Percentiles rank a stretch among this genome's conserved stretches.
phyloP scores from a whole-genome alignment of 2,888 invertebrate genomes.

The Acleris laterana region DNA sequence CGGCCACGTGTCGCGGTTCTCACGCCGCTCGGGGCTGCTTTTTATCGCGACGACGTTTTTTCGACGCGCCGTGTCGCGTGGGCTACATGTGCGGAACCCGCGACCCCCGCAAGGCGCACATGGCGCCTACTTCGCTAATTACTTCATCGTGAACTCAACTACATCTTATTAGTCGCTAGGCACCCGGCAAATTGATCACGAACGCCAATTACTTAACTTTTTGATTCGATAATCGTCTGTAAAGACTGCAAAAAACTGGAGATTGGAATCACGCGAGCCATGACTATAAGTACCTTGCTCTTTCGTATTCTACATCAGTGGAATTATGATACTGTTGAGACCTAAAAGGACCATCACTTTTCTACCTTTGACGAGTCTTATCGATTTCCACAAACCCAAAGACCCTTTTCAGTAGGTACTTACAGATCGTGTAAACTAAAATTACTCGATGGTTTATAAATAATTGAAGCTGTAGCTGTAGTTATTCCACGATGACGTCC shows the following conservation, averaged over 20 bases:
- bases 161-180: constrained; percentile 41
- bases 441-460: neutral
- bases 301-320: too few relatives aligned
- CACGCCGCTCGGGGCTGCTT: constrained; percentile 69
- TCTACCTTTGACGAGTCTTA: too few relatives aligned
- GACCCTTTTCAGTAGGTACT: too few relatives aligned
- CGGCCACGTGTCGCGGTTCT: constrained; percentile 80
- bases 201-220: constrained; percentile 6
- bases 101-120: constrained; percentile 75
- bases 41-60: constrained; percentile 71
- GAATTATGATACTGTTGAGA: too few relatives aligned
- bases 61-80: constrained; percentile 71
- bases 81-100: constrained; percentile 71
- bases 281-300: neutral
- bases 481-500: neutral
- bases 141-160: constrained; percentile 63
- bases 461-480: neutral
- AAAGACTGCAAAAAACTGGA: constrained; percentile 10
- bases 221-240: constrained; percentile 18
- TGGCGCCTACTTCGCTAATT: constrained; percentile 78
- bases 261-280: constrained; percentile 14
- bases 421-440: too few relatives aligned
- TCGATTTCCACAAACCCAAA: too few relatives aligned
- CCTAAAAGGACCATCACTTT: too few relatives aligned
- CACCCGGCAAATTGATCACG: constrained; percentile 23